A percentile compares a stretch with the other conserved stretches of the same genome.
Evolutionary conservation across 1,140 invertebrate species (phyloP).

Genomic region (Bathynomus jamesi): DNA sequence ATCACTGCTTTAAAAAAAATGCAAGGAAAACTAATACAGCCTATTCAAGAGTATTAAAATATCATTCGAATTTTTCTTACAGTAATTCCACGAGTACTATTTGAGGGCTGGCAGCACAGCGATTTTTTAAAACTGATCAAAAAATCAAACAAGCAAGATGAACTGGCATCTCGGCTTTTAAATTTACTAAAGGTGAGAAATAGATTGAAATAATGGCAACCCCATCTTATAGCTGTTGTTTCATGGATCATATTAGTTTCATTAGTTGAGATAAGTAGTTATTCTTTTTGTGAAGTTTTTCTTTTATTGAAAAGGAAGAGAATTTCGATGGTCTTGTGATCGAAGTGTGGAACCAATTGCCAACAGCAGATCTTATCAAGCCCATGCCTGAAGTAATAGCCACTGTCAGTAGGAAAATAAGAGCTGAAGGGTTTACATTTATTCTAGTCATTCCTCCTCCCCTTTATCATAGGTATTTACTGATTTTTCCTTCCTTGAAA

Average conservation of each 20-base stretch:
- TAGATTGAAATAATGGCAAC: no score
- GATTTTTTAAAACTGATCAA: neutral
- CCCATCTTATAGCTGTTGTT: no score
- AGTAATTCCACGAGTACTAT: no score
- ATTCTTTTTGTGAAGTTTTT: no score
- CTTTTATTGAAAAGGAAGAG: constrained; percentile 46
- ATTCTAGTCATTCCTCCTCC: constrained; percentile 78
- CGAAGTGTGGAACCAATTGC: constrained; percentile 79
- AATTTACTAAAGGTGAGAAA: no score
- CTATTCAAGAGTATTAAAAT: no score
- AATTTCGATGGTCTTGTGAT: constrained; percentile 78
- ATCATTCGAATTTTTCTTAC: no score
- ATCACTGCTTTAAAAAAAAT: no score
- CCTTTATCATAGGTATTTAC: constrained; percentile 52
- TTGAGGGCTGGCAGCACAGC: neutral
- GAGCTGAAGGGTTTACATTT: constrained; percentile 52
- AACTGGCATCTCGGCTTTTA: constrained; percentile 17
- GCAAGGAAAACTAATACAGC: no score
- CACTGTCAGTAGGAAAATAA: constrained; percentile 48
- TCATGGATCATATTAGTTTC: no score
- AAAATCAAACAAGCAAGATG: neutral
- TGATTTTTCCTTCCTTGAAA: no score
- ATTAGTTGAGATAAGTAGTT: no score
- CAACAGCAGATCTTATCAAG: constrained; percentile 50
- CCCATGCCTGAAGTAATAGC: constrained; percentile 43